A percentile compares a stretch with the other conserved stretches of the same genome.
phyloP scores from a whole-genome alignment of 2,113 vertebrate species.

The Amblyopsis rosae region DNA sequence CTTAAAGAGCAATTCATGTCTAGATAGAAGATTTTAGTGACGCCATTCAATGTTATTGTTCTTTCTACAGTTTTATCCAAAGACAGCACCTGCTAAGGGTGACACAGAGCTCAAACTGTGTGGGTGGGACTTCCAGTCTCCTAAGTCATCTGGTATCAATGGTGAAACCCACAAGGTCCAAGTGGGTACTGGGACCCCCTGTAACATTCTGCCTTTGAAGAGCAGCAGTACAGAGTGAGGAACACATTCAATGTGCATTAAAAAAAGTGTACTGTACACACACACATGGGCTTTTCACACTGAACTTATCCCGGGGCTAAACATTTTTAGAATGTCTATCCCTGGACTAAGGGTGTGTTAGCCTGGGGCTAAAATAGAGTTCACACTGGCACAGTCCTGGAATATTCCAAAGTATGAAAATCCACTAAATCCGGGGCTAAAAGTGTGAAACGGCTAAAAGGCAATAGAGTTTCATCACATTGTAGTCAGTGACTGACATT shows the following conservation, averaged over 20 bases:
- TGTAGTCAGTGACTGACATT: no score
- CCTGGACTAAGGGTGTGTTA: no score
- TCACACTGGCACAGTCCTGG: no score
- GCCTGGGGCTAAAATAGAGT: no score
- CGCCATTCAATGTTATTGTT: neutral
- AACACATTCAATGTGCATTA: neutral
- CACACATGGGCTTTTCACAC: neutral
- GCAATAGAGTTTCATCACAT: no score
- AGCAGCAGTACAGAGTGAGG: slow-evolving; percentile 75
- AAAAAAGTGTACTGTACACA: neutral
- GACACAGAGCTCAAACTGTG: slow-evolving; percentile 84
- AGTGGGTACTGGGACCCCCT: slow-evolving; percentile 75
- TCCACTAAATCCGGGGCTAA: no score
- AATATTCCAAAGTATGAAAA: no score
- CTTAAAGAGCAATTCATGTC: no score
- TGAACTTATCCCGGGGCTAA: no score
- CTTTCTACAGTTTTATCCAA: slow-evolving; percentile 84
- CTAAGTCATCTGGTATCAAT: neutral
- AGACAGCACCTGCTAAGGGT: slow-evolving; percentile 75
- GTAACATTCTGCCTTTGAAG: slow-evolving; percentile 69
- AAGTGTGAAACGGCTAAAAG: no score
- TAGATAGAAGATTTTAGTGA: no score
- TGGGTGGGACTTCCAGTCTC: slow-evolving; percentile 83
- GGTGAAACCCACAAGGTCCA: slow-evolving; percentile 65
- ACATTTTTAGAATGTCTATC: no score